phyloP scores from a whole-genome alignment of 1,140 invertebrate genomes.

The Zophobas morio region DNA sequence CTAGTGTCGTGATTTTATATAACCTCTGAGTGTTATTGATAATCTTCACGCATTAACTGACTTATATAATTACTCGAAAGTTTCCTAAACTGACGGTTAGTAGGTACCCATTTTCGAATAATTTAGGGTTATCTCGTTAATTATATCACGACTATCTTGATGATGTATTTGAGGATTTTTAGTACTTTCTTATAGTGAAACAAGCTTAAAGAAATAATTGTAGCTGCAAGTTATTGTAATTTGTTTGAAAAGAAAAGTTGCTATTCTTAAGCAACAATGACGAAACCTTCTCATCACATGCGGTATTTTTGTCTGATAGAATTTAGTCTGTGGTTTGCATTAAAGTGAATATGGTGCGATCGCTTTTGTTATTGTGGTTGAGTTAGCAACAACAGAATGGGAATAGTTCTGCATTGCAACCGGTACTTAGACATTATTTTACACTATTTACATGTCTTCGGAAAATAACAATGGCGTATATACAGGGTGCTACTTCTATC shows the following conservation, averaged over 20 bases:
- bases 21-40: constrained; percentile 1
- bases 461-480: neutral
- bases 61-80: constrained; percentile 12
- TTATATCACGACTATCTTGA: constrained; percentile 11
- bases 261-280: constrained; percentile 37
- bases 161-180: constrained; percentile 11
- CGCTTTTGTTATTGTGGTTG: neutral
- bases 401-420: constrained; percentile 16
- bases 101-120: neutral
- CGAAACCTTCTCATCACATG: constrained; percentile 46
- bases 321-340: constrained; percentile 22
- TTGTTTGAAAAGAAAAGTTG: constrained; percentile 25
- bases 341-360: constrained; percentile 15
- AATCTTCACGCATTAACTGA: constrained; percentile 11
- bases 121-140: neutral
- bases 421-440: constrained; percentile 6
- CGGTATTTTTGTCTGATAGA: constrained; percentile 12
- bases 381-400: constrained; percentile 6
- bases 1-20: constrained; percentile 13
- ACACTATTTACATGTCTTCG: neutral
- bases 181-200: neutral
- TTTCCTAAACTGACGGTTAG: constrained; percentile 5
- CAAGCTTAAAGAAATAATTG: constrained; percentile 10
- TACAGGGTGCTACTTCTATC: neutral
- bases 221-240: constrained; percentile 15